Conservation (phyloP, 2,797 vertebrate genomes). For the Characodon lateralis region DNA sequence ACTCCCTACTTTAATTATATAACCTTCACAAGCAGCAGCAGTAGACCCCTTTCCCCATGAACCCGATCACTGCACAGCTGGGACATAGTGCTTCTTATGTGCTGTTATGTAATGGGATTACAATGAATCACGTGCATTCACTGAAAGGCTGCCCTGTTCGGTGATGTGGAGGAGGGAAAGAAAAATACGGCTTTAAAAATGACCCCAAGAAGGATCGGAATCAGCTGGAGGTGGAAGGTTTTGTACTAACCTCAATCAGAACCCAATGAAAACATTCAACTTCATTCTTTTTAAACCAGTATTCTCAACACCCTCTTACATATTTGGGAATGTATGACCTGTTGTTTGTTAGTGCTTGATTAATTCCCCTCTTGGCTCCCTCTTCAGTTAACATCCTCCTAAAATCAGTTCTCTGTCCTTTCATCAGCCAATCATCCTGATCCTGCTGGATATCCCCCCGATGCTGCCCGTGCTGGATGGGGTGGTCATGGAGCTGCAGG, state of each 20-base stretch:
- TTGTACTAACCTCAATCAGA: neutral
- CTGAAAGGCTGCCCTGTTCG: too few species aligned
- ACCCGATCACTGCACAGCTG: conserved; percentile 6
- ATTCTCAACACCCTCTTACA: neutral
- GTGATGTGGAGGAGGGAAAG: neutral
- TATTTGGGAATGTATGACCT: neutral
- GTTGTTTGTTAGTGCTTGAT: neutral
- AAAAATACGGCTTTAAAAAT: neutral
- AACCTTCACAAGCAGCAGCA: conserved; percentile 7
- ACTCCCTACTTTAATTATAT: conserved; percentile 7
- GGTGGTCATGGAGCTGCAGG: conserved; percentile 97
- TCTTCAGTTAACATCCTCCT: neutral
- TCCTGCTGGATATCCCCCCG: conserved; percentile 94
- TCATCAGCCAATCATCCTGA: conserved; percentile 87
- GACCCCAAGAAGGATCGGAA: neutral
- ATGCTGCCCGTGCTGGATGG: conserved; percentile 95
- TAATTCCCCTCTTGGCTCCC: neutral
- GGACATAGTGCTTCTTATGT: neutral
- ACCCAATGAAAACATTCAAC: neutral
- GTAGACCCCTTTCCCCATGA: neutral
- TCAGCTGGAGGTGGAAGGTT: neutral
- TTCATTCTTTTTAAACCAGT: too few species aligned
- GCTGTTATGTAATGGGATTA: conserved; percentile 44
- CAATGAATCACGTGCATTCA: conserved; percentile 22
- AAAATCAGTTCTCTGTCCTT: neutral